Evolutionary conservation across 2,797 vertebrate species (phyloP).

Genomic region (Acrossocheilus fasciatus): DNA sequence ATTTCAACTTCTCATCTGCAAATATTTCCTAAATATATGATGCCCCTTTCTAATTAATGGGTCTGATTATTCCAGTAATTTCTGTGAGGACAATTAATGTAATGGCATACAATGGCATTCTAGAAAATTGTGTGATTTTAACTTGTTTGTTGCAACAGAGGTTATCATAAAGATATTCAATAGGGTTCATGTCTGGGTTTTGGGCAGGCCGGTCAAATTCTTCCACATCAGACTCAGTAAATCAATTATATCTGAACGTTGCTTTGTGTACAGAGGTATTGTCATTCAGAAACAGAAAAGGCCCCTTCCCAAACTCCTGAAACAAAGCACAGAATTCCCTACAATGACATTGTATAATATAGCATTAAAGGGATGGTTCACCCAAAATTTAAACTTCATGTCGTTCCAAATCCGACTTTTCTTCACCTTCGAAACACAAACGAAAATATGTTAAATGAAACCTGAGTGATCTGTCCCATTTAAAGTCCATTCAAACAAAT

Average conservation of each 20-base stretch:
- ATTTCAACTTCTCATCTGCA: conserved; percentile 15
- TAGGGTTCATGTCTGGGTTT: not conserved
- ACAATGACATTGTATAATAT: not conserved
- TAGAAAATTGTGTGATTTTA: not conserved
- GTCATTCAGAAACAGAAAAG: not conserved
- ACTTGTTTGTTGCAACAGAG: not conserved
- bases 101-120: not conserved
- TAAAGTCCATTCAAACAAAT: not conserved
- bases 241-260: not conserved
- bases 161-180: not conserved
- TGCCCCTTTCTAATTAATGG: not conserved
- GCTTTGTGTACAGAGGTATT: not conserved
- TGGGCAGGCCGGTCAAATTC: not conserved
- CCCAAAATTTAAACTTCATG: not conserved
- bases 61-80: not conserved
- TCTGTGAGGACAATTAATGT: not conserved
- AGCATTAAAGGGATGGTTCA: not conserved
- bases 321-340: not conserved
- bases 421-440: not conserved
- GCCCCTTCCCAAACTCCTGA: not conserved
- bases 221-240: not conserved
- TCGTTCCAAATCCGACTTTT: not conserved
- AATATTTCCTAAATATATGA: not conserved
- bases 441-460: not conserved
- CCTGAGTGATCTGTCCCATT: not conserved